phyloP scores from a whole-genome alignment of 2,797 vertebrate genomes.

The Mormyrops attenuatus region DNA sequence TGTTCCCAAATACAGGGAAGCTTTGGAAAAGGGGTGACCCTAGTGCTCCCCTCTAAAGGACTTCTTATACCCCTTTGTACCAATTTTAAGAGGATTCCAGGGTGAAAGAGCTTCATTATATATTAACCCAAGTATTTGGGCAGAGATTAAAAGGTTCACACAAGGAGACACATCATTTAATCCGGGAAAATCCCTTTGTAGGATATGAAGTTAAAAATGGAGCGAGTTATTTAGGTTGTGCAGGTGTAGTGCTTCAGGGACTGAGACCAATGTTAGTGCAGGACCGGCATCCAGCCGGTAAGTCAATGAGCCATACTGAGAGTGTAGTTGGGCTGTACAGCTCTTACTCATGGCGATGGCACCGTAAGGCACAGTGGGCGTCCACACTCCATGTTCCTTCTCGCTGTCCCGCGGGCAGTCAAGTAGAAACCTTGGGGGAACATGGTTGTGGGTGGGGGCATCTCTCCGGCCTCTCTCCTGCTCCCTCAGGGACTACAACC shows the following conservation, averaged over 20 bases:
- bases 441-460: slow-evolving; percentile 20
- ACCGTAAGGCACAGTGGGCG: slow-evolving; percentile 31
- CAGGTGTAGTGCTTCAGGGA: neutral
- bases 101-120: neutral
- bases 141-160: neutral
- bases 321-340: neutral
- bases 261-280: neutral
- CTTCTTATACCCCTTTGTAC: neutral
- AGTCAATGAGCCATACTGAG: neutral
- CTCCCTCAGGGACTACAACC: slow-evolving; percentile 55
- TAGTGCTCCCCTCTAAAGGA: neutral
- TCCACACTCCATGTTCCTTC: slow-evolving; percentile 31
- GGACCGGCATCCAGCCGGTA: neutral
- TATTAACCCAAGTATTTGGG: neutral
- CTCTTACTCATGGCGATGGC: neutral
- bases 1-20: neutral
- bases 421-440: slow-evolving; percentile 35
- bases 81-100: neutral
- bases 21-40: neutral
- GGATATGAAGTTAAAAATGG: neutral
- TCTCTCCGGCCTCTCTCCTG: slow-evolving; percentile 47
- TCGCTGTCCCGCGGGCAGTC: slow-evolving; percentile 33
- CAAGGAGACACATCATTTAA: neutral
- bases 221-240: neutral
- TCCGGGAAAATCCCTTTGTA: neutral